Conservation (phyloP, 2,888 invertebrate species). For the Caradrina clavipalpis region DNA sequence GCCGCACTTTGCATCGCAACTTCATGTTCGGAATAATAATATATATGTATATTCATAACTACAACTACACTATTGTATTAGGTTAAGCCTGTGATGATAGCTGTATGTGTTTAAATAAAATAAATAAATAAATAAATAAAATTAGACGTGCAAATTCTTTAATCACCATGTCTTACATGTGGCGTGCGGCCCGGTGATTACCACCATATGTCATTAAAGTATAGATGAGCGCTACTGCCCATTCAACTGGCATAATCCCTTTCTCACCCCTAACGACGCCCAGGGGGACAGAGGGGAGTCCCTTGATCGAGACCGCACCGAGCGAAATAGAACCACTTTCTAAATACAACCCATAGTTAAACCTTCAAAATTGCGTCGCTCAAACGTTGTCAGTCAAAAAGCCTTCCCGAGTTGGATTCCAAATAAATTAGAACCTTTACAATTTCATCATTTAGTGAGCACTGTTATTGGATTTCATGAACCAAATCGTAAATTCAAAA, state of each 20-base stretch:
- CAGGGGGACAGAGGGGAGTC: constrained; percentile 35
- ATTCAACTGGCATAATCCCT: constrained; percentile 55
- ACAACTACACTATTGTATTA: too few relatives aligned
- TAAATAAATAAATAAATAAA: too few relatives aligned
- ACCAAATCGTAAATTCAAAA: constrained; percentile 73
- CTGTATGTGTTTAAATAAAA: too few relatives aligned
- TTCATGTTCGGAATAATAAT: too few relatives aligned
- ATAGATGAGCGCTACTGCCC: constrained; percentile 42
- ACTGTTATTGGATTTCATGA: constrained; percentile 78
- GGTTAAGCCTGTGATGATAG: too few relatives aligned
- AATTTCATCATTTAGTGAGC: constrained; percentile 75
- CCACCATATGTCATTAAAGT: constrained; percentile 43
- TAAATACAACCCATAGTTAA: constrained; percentile 30
- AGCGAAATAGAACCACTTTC: constrained; percentile 32
- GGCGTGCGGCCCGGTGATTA: constrained; percentile 37
- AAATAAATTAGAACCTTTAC: constrained; percentile 77
- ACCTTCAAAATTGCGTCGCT: constrained; percentile 51
- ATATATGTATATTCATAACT: too few relatives aligned
- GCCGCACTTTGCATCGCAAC: too few relatives aligned
- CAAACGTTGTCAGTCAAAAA: constrained; percentile 56
- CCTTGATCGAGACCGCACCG: constrained; percentile 27
- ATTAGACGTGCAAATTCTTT: constrained; percentile 7
- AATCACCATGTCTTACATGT: constrained; percentile 15
- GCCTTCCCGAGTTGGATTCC: constrained; percentile 68
- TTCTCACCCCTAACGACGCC: constrained; percentile 60